Conservation (phyloP, 2,113 vertebrate species). For the Girardinichthys multiradiatus region DNA sequence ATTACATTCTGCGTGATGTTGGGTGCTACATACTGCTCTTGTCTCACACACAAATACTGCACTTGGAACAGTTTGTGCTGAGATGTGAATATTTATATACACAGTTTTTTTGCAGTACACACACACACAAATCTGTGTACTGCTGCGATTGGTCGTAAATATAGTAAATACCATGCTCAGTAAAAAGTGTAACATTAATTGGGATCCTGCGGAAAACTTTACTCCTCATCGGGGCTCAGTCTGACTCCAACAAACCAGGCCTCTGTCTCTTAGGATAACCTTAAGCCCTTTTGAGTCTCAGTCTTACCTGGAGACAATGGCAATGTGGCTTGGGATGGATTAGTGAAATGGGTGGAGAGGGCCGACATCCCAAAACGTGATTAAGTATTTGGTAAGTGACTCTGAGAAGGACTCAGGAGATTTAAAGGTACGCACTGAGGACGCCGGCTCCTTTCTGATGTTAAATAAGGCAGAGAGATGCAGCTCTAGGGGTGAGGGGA, state of each 20-base stretch:
- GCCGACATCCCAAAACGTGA: constrained; percentile 70
- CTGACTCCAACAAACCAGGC: constrained; percentile 24
- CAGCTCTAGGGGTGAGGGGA: constrained; percentile 3
- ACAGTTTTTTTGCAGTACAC: neutral
- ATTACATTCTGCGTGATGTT: constrained; percentile 52
- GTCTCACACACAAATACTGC: constrained; percentile 21
- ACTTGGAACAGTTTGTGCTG: constrained; percentile 8
- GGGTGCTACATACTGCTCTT: constrained; percentile 29
- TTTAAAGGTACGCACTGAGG: constrained; percentile 57
- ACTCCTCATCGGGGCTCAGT: constrained; percentile 28
- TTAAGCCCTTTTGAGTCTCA: constrained; percentile 50
- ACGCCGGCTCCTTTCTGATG: constrained; percentile 69
- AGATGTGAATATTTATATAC: constrained; percentile 22
- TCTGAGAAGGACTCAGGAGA: constrained; percentile 55
- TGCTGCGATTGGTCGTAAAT: constrained; percentile 24
- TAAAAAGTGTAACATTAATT: constrained; percentile 29
- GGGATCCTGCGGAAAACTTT: constrained; percentile 15
- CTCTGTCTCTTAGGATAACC: constrained; percentile 28
- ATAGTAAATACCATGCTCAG: constrained; percentile 1
- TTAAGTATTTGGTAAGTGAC: constrained; percentile 70
- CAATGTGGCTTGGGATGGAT: constrained; percentile 54
- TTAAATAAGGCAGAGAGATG: constrained; percentile 62
- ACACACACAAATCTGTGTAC: neutral
- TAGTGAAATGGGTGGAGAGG: constrained; percentile 60
- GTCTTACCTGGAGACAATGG: constrained; percentile 61